Base-by-base conservation (phyloP, 2,113 vertebrate genomes). In the Macrotis lagotis region DNA sequence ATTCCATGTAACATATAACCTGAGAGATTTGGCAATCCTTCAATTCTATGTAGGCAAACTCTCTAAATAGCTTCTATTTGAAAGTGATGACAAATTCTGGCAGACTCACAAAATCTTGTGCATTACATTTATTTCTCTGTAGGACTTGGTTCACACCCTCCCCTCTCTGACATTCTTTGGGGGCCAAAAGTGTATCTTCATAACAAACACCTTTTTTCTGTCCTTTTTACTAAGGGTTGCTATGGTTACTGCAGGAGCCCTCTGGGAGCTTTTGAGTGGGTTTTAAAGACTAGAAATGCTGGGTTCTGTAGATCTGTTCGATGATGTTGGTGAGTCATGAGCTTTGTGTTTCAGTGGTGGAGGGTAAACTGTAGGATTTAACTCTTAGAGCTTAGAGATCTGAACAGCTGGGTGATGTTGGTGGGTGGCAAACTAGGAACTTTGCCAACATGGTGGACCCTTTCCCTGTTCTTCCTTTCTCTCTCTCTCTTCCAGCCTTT, bases 191-290 rank as follows among this genome's bases (percentile, higher is more conserved):
- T 50, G 53, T 74, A 14, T 91, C 31, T 26, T 1, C 2, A 0
- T 50, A 83, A 59, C 16, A 16, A 7, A 2, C 49, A 31, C 50
- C 25, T 55, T 11, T 24, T 94, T 74, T 91, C 47, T 25, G 28
- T 48, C 44, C 50, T 90, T 92, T 74, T 92, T 52, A 24, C 51
- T 91, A 10, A 52, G 55, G 3, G 74, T 94, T 96, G n/a, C 93
- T 96, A 95, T 96, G 93, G 83, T 91, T 95, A 93, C 53, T 55
- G 25, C 44, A n/a, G 48, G 8, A 83, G n/a, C 16, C n/a, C 37
- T 50, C 3, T 28, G 16, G 89, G 91, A 26, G 50, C 94, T 53
- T 94, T 55, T 94, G 66, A 95, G 66, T 74, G 88, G 47, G 16
- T 95, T 95, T 89, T 59, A 48, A 96, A 92, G 74, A 90, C 24